These are phyloP conservation scores for Trididemnum nubilum DNA, from an alignment of 23 tunicate genomes.

Conservation along the genomic window DNA sequence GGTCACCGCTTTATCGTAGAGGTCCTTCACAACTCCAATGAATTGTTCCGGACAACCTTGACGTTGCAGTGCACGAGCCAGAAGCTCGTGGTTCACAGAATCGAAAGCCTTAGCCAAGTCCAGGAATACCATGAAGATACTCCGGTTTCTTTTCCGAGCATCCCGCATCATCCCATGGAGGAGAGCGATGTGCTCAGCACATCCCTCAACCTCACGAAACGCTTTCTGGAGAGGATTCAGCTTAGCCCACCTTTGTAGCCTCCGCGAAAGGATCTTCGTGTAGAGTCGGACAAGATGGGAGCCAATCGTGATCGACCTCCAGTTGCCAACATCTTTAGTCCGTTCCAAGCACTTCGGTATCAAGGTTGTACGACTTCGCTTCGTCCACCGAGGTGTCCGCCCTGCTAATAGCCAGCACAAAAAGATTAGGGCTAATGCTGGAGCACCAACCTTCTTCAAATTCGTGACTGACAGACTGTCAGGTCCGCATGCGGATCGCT, in stretches of 20 bases:
- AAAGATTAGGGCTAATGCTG: background rate
- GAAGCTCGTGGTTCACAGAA: slow-evolving; percentile 4
- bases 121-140: background rate
- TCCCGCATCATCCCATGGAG: slow-evolving; percentile 8
- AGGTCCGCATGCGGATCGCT: background rate
- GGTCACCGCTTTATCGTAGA: background rate
- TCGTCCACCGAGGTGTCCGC: background rate
- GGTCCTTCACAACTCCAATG: background rate
- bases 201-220: slow-evolving; percentile 6
- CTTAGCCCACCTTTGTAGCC: background rate
- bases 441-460: background rate
- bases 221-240: slow-evolving; percentile 8
- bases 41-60: background rate
- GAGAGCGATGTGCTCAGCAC: background rate
- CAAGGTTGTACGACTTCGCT: background rate
- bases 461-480: background rate
- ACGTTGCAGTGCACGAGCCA: background rate
- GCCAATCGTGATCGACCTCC: slow-evolving; percentile 17
- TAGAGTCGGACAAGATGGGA: background rate
- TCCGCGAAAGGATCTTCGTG: background rate
- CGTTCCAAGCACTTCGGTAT: background rate
- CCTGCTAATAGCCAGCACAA: background rate
- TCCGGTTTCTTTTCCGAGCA: background rate
- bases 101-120: slow-evolving; percentile 1
- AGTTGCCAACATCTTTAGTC: slow-evolving; percentile 6